Evolutionary conservation across 37 sponge, comb jelly and placozoan genomes (phyloP).

Genomic region (Aplysina aerophoba): DNA sequence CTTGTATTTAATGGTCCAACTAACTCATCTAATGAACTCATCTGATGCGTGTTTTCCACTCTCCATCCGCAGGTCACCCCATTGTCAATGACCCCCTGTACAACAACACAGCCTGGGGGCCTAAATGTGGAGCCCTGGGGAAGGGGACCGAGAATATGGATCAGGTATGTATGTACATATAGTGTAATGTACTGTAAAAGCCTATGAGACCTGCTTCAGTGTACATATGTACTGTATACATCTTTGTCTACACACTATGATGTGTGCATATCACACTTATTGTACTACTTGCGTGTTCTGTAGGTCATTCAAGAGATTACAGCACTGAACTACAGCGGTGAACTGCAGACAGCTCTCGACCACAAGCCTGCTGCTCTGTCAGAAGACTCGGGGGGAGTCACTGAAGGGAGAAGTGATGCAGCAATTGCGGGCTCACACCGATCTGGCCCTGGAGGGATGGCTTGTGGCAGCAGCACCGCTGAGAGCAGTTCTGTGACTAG

Average conservation of each 20-base stretch:
- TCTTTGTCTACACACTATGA: too few relatives aligned
- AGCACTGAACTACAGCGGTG: slow-evolving; percentile 25
- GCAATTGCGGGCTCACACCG: too few relatives aligned
- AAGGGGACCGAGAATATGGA: slow-evolving; percentile 35
- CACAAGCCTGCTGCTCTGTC: too few relatives aligned
- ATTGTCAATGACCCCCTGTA: slow-evolving; percentile 94
- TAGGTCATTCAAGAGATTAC: slow-evolving; percentile 50
- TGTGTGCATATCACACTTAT: background rate
- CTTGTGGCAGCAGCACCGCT: too few relatives aligned
- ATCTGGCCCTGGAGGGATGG: too few relatives aligned
- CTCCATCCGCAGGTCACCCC: slow-evolving; percentile 80
- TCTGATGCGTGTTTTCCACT: too few relatives aligned
- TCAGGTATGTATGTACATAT: slow-evolving; percentile 15
- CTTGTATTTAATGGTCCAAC: background rate
- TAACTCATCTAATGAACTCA: background rate
- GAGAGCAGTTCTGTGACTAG: too few relatives aligned
- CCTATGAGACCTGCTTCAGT: background rate
- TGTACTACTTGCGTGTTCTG: background rate
- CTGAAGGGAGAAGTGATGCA: too few relatives aligned
- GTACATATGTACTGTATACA: background rate
- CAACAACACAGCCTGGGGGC: slow-evolving; percentile 82
- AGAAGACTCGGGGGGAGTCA: too few relatives aligned
- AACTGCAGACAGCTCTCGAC: background rate
- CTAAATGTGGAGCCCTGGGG: slow-evolving; percentile 39
- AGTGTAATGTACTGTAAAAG: background rate